Conservation (phyloP, 2,113 vertebrate genomes). For the Alces alces region DNA sequence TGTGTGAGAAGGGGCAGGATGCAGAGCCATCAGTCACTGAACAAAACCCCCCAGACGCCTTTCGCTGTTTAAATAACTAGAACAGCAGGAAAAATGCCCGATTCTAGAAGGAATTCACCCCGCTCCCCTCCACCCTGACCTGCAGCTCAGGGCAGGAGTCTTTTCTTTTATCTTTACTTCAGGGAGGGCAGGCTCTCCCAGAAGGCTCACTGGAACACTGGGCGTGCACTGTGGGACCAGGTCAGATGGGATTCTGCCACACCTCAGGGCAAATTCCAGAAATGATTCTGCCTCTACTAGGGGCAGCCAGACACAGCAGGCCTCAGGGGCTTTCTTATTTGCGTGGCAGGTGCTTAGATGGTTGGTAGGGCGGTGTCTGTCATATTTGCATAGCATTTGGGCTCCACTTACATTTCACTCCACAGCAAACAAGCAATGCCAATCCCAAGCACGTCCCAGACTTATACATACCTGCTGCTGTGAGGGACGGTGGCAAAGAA, state of each 20-base stretch:
- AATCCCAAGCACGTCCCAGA: neutral
- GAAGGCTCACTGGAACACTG: neutral
- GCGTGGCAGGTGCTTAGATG: neutral
- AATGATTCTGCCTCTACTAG: neutral
- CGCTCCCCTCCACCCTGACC: neutral
- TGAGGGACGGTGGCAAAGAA: neutral
- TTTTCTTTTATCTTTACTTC: neutral
- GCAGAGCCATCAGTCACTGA: neutral
- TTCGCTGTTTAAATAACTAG: neutral
- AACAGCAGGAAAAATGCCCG: neutral
- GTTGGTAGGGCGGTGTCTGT: neutral
- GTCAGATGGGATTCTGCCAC: neutral
- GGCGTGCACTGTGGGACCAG: neutral
- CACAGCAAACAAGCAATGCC: neutral
- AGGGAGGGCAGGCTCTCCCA: neutral
- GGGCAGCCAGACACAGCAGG: neutral
- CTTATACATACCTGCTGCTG: neutral
- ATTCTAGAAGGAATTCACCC: neutral
- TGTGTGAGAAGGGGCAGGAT: neutral
- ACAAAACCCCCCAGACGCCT: neutral
- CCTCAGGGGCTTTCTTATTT: fast-evolving
- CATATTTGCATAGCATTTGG: neutral
- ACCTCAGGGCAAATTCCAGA: neutral
- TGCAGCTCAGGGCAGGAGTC: neutral
- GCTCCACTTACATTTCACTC: neutral